Conservation (phyloP, 2,888 invertebrate genomes). For the Scaptomyza tumidula region DNA sequence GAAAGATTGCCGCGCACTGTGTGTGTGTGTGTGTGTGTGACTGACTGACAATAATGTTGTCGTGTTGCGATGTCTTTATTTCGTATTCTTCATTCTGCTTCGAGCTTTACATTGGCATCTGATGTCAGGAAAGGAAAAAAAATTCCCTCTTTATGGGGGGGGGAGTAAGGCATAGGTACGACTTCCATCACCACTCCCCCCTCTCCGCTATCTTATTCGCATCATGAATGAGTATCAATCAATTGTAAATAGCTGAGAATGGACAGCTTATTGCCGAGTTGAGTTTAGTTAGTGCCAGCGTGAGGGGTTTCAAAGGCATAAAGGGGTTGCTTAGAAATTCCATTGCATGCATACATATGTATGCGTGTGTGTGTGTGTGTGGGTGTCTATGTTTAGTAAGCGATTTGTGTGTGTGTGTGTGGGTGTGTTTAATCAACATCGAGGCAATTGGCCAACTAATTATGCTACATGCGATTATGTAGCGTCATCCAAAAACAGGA, state of each 20-base stretch:
- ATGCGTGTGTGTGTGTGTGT: neutral
- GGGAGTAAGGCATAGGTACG: neutral
- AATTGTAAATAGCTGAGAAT: slow-evolving; percentile 58
- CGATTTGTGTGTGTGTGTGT: slow-evolving; percentile 30
- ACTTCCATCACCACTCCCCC: neutral
- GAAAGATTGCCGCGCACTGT: slow-evolving; percentile 5
- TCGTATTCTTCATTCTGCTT: slow-evolving; percentile 27
- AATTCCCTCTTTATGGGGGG: neutral
- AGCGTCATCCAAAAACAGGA: slow-evolving; percentile 8
- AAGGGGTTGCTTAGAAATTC: slow-evolving; percentile 16
- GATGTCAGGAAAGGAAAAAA: slow-evolving; percentile 7
- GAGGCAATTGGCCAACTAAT: slow-evolving; percentile 54
- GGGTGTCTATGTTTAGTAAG: slow-evolving; percentile 33
- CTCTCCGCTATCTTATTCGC: neutral
- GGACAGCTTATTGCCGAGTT: slow-evolving; percentile 21
- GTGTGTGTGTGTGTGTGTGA: slow-evolving; percentile 9
- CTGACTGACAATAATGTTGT: slow-evolving; percentile 59
- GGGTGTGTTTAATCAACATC: slow-evolving; percentile 38
- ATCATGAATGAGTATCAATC: slow-evolving; percentile 53
- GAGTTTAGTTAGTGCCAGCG: neutral
- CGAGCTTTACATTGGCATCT: slow-evolving; percentile 31
- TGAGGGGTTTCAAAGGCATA: neutral
- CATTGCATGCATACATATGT: neutral
- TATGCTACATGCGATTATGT: slow-evolving; percentile 39
- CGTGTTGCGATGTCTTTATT: slow-evolving; percentile 64